Base-by-base conservation (phyloP, 2,797 vertebrate species). In the Austrolebias charrua region DNA sequence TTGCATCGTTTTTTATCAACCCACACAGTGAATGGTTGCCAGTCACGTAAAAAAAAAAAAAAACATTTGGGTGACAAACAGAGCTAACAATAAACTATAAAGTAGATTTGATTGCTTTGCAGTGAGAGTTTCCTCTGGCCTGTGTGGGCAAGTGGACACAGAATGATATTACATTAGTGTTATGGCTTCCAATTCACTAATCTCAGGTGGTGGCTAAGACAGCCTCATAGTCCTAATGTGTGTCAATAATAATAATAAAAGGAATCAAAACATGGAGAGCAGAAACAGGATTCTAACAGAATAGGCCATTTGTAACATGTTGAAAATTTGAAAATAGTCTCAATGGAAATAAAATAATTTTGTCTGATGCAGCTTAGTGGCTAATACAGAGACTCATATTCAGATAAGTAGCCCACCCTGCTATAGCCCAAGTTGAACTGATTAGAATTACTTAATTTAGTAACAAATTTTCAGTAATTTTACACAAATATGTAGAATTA, bases 201-300 rank as follows among this genome's bases (percentile, higher is more conserved):
- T 75, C 78, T 80, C 69, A 9, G 74, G 70, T 63, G 71, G 58
- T 16, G 73, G 59, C 29, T 78, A 66, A 2, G 24, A 53, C 33
- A 43, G 75, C 66, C 75, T 66, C 42, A 73, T 63, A 66, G 67
- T 70, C 64, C 72, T 78, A 75, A 86, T 83, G 71, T 71, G 66
- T 75, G 75, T 78, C 82, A 85, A 70, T 81, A 86, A 83, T 82
- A 75, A 83, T 81, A 84, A 83, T 82, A 85, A 35, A 84, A 75
- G 67, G 60, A 55, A 74, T 69, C 12, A 69, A 53, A 78, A 81
- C 58, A 69, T 50, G 5, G 38, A 69, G 71, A 76, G 75, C 77
- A 75, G 65, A 60, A 71, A 63, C 18, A 4, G 63, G 78, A 80
- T 76, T 80, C 33, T 19, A 38, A 65, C 66, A 52, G 76, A 79